Evolutionary conservation across 2,888 invertebrate species (phyloP), one percentile per base, ranked within the genome.

Genomic region (Spatulosminthurus flaviceps): DNA sequence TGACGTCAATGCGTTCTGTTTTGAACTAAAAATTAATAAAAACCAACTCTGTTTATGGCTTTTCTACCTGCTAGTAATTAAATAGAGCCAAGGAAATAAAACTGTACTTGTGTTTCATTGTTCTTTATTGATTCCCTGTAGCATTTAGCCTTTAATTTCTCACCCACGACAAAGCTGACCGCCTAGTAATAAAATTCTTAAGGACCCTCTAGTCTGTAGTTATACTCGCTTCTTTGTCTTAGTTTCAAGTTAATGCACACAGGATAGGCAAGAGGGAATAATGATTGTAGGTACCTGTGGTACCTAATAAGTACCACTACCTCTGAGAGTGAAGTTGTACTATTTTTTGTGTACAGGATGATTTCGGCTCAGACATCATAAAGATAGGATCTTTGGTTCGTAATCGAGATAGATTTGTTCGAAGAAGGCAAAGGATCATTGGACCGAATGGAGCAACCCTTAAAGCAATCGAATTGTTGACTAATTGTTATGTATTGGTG

Each of bases 391-490:
- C 93, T 66, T 89, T 96, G 87, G 95, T 97, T 0, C 89, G 93
- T 74, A 98, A 96, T 87, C 93, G 93, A 86, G 98, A 97, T 82
- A 94, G 97, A 85, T 99, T 98, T 89, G 92, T 98, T 0, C 98
- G 98, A 88, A 90, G 99, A 85, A 90, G 99, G 21, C 96, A 98
- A 87, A 90, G 99, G 34, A 88, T 99, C 0, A 96, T 99, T 83
- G 99, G 99, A 0, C 96, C 98, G 0, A 96, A 97, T 88, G 98
- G 98, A n/a, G 96, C 97, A 16, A 99, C 98, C 0, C 89, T 99
- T 13, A 98, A 98, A 88, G 96, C 98, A 0, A 94, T 99, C 82
- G 98, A 99, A 88, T 88, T 99, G 77, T 89, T 99, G 71, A 98
- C 98, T 0, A 93, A 95, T 86, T 99, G 98, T 88, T 98, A 98